Evolutionary conservation across 2,797 vertebrate species (phyloP).

Genomic region (Triplophysa yarkandensis): DNA sequence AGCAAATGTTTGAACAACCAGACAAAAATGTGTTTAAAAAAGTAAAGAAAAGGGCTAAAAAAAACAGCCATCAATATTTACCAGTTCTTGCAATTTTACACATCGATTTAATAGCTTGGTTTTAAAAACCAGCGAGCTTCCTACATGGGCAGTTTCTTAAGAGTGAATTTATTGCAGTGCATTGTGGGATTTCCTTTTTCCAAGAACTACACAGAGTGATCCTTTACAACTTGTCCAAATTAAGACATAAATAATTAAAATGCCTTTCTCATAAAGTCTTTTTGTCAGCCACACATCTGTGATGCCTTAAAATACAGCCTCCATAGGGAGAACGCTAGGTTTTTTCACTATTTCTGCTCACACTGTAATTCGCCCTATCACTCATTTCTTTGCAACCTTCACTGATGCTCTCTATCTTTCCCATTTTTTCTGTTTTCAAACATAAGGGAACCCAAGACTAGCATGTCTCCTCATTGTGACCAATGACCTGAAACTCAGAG

Average conservation of each 20-base stretch:
- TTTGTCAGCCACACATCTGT: neutral
- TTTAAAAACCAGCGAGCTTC: no score
- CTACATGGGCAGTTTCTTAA: no score
- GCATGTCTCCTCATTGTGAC: constrained; percentile 69
- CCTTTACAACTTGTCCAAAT: neutral
- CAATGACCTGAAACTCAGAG: constrained; percentile 76
- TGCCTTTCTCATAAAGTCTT: neutral
- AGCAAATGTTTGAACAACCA: constrained; percentile 36
- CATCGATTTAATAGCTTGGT: neutral
- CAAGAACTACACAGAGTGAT: neutral
- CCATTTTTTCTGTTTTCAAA: constrained; percentile 8
- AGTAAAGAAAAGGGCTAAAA: neutral
- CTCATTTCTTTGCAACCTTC: constrained; percentile 8
- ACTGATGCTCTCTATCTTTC: constrained; percentile 15
- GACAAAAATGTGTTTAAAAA: neutral
- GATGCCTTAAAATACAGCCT: neutral
- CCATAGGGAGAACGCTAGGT: neutral
- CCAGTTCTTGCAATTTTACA: neutral
- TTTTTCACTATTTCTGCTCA: neutral
- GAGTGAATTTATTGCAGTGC: neutral
- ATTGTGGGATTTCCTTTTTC: neutral
- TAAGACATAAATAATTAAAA: neutral
- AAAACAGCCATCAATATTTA: neutral
- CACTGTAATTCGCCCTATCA: constrained; percentile 23
- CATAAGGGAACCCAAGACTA: constrained; percentile 14